Conservation (phyloP, 1,140 invertebrate genomes). For the Micrasema longulum region DNA sequence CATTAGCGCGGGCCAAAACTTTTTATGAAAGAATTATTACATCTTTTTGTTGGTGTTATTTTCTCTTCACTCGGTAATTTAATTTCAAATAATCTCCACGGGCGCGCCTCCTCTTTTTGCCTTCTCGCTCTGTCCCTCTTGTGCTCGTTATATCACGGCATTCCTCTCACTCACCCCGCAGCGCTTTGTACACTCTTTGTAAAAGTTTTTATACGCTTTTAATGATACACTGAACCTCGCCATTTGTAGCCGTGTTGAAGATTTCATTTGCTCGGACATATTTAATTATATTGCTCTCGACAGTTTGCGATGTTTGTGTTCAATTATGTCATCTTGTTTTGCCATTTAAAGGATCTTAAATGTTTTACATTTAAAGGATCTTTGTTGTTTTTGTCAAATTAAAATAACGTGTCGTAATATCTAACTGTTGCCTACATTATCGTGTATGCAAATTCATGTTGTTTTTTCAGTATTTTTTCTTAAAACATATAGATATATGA, state of each 20-base stretch:
- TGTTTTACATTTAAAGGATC: too few species aligned
- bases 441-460: too few species aligned
- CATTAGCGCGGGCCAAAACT: constrained; percentile 53
- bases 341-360: constrained; percentile 1
- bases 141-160: constrained; percentile 12
- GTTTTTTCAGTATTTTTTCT: too few species aligned
- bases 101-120: constrained; percentile 2
- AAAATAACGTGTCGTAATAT: too few species aligned
- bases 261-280: constrained; percentile 54
- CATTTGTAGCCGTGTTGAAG: constrained; percentile 48
- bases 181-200: constrained; percentile 34
- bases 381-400: too few species aligned
- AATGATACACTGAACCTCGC: constrained; percentile 52
- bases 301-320: constrained; percentile 17
- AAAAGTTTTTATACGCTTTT: constrained; percentile 53
- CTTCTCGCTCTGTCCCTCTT: constrained; percentile 10
- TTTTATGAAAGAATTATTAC: constrained; percentile 56
- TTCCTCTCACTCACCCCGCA: constrained; percentile 28
- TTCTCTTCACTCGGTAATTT: constrained; percentile 53
- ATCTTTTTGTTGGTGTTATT: constrained; percentile 55
- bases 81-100: constrained; percentile 54
- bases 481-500: too few species aligned
- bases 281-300: constrained; percentile 51
- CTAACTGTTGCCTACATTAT: too few species aligned
- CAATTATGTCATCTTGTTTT: constrained; percentile 34